Percentiles rank a stretch among this genome's conserved stretches.
Evolutionary conservation across 64 coral and sea anemone species (phyloP).

Genomic region (Montipora cactus): DNA sequence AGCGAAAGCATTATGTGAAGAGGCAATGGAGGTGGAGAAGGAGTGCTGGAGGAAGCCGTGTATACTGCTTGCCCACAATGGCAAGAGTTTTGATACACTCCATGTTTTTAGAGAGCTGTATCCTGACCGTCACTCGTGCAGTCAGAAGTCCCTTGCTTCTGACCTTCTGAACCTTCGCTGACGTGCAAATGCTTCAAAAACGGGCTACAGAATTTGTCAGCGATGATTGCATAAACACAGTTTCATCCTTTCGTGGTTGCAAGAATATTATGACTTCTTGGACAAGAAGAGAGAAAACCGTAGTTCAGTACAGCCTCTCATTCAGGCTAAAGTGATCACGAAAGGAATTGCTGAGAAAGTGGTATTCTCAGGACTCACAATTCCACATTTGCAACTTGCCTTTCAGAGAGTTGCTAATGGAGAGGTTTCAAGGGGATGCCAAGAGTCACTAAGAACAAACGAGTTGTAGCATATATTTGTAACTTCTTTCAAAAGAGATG

Average conservation of each 20-base stretch:
- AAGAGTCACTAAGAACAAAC: too few species aligned
- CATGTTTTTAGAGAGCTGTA: constrained; percentile 34
- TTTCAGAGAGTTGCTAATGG: constrained; percentile 9
- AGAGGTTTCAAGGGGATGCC: too few species aligned
- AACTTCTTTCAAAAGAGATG: too few species aligned
- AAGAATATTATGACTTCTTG: constrained; percentile 3
- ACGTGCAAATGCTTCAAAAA: constrained; percentile 62
- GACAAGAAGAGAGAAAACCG: neutral
- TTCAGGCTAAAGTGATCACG: neutral
- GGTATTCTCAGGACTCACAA: neutral
- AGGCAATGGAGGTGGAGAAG: too few species aligned
- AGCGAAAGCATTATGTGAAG: too few species aligned
- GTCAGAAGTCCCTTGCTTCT: constrained; percentile 8
- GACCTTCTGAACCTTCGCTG: constrained; percentile 61
- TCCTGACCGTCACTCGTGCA: constrained; percentile 20
- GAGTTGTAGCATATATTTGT: too few species aligned
- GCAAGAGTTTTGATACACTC: constrained; percentile 47
- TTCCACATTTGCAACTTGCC: constrained; percentile 32
- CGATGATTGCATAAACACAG: constrained; percentile 16
- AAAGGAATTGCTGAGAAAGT: constrained; percentile 52
- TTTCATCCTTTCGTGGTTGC: constrained; percentile 21
- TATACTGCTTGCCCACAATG: constrained; percentile 49
- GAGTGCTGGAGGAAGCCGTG: neutral
- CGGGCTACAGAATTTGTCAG: constrained; percentile 16
- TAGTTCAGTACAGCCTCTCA: constrained; percentile 5